Base-by-base conservation (phyloP, 2,888 invertebrate genomes). In the Clanis bilineata region DNA sequence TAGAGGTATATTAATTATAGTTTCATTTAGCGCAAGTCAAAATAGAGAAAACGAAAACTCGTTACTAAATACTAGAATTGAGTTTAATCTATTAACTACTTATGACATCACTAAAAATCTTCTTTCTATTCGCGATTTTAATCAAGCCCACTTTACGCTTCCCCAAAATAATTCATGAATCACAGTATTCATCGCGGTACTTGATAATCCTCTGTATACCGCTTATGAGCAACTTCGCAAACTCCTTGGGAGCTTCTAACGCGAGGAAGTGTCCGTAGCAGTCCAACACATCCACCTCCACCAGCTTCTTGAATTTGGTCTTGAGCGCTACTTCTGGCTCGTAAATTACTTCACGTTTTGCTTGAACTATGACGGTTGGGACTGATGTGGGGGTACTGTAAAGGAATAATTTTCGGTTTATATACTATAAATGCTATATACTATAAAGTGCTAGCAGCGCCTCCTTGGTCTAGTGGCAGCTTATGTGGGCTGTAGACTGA, bases 251-350 rank as follows among this genome's bases (percentile, higher is more conserved):
- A 61, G 94, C 87, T 80, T 97, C 96, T 57, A 96, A 90, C 0
- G 97, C 96, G 0, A 95, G 94, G 86, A 97, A 97, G 82, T 98
- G 97, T 0, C 97, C 97, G 1, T 96, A 96, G 2, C 93, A 82
- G 0, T 90, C 78, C 63, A 94, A 79, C 60, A 94, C 90, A 0
- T 93, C 94, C 63, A 93, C 92, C 45, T 94, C 94, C 9, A 95
- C 86, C 5, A 97, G 69, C 73, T 96, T 95, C 1, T 76, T 74
- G 74, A 85, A 96, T 70, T 93, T 94, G 0, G 88, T 82, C 57
- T 85, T 82, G 5, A 96, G 69, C 10, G 95, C 75, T 56, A 86
- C 88, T 43, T 95, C 93, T 0, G 95, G 92, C 15, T 85, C 75
- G 57, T 93, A 93, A 1, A 88, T 39, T 0, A 96, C 44, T 70